phyloP scores from a whole-genome alignment of 2,797 vertebrate genomes.

The Graptemys geographica region DNA sequence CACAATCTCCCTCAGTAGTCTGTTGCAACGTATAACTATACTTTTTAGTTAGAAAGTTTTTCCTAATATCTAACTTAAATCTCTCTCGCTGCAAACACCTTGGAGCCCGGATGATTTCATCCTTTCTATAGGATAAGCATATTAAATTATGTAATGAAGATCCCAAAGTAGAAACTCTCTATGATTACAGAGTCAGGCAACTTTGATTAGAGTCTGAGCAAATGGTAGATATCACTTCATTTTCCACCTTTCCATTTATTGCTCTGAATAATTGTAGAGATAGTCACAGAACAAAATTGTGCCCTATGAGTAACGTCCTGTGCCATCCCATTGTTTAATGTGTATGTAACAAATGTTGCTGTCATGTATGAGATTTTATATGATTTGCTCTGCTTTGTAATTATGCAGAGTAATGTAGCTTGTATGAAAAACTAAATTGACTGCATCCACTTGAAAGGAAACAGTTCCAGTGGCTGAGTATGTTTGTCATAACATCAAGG shows the following conservation, averaged over 20 bases:
- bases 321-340: not conserved
- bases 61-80: not conserved
- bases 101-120: not conserved
- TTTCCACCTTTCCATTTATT: not conserved
- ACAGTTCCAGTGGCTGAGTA: not conserved
- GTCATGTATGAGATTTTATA: not conserved
- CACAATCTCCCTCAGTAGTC: not conserved
- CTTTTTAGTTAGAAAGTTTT: not conserved
- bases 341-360: accelerated
- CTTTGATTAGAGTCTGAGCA: not conserved
- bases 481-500: not conserved
- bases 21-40: not conserved
- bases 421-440: not conserved
- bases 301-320: not conserved
- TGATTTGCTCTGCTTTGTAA: not conserved
- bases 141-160: not conserved
- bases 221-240: not conserved
- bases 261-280: not conserved
- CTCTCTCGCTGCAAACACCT: not conserved
- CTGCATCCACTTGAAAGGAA: not conserved
- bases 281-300: not conserved
- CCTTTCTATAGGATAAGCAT: not conserved
- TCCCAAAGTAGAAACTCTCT: not conserved
- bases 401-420: not conserved
- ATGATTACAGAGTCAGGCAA: not conserved